Base-by-base conservation (phyloP, 1,140 invertebrate species). In the Sitophilus oryzae region DNA sequence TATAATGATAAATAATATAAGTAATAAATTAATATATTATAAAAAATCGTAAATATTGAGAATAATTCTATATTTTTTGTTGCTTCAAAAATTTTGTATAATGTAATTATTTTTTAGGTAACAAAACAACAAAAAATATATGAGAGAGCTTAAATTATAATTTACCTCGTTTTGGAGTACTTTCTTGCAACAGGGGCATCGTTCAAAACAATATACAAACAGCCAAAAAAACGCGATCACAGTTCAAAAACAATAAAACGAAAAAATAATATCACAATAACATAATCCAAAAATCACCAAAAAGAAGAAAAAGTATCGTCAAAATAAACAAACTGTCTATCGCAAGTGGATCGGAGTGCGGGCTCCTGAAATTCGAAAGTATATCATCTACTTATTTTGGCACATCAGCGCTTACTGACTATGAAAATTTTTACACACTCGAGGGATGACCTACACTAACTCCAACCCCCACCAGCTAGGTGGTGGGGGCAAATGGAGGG, bases 391-490 rank as follows among this genome's bases (percentile, higher is more conserved):
- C 38, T 55, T 55, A 8, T 47, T 55, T 55, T 55, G 52, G 52
- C 52, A 48, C 52, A 55, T 55, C 25, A 42, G 38, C 52, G 52
- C 52, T 48, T 48, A 55, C 52, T 55, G 52, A 52, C 51, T 52
- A 38, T 49, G 51, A 52, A 55, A 55, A 55, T 55, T 55, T 56
- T 56, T 56, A 56, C 54, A 50, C 54, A 56, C 46, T 50, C 54
- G 47, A 56, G 54, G 54, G 54, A 50, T 56, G 54, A 56, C 54
- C 54, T 56, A 56, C 54, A 47, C 41, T 56, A 56, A 56, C 54
- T 56, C 54, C 54, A 52, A 42, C 52, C 52, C 52, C 42, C 44
- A 38, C 25, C 37, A 23, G 16, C 18, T 22, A 5, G 21, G 54
- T 22, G 14, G 54, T 44, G 45, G 42, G 18, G n/a, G 20, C 2